Evolutionary conservation across 2,113 vertebrate genomes (phyloP).

Genomic region (Gobiocypris rarus): DNA sequence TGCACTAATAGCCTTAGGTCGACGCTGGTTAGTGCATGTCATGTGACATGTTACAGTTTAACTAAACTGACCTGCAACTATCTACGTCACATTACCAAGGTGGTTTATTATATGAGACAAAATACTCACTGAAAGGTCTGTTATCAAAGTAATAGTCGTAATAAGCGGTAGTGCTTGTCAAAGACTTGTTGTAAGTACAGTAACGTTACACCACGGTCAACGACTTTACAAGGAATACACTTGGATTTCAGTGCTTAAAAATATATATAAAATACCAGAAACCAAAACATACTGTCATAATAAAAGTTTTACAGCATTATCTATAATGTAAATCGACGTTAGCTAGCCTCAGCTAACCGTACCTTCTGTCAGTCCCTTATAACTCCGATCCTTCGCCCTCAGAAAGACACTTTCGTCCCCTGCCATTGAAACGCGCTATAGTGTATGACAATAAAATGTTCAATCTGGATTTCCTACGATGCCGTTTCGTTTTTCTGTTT

Average conservation of each 20-base stretch:
- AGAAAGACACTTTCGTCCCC: slow-evolving; percentile 68
- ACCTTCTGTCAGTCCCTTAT: slow-evolving; percentile 76
- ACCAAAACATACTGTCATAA: not conserved
- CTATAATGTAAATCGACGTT: not conserved
- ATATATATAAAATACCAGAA: not conserved
- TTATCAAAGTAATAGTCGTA: not conserved
- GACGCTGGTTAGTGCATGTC: not conserved
- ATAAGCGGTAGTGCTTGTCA: not conserved
- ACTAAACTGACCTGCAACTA: not conserved
- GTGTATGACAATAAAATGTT: not conserved
- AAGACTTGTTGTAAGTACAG: not conserved
- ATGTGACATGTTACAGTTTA: not conserved
- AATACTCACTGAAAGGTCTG: not conserved
- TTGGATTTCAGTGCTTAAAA: not conserved
- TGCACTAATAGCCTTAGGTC: not conserved
- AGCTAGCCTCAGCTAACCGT: slow-evolving; percentile 45
- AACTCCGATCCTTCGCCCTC: slow-evolving; percentile 70
- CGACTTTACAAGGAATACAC: not conserved
- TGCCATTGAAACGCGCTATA: slow-evolving; percentile 63
- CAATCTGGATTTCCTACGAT: not conserved
- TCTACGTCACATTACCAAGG: not conserved
- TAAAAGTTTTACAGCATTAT: not conserved
- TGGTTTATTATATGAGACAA: not conserved
- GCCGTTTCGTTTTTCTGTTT: not conserved
- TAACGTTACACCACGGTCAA: not conserved